phyloP scores from a whole-genome alignment of 2,113 vertebrate genomes.

The Dicentrarchus labrax region DNA sequence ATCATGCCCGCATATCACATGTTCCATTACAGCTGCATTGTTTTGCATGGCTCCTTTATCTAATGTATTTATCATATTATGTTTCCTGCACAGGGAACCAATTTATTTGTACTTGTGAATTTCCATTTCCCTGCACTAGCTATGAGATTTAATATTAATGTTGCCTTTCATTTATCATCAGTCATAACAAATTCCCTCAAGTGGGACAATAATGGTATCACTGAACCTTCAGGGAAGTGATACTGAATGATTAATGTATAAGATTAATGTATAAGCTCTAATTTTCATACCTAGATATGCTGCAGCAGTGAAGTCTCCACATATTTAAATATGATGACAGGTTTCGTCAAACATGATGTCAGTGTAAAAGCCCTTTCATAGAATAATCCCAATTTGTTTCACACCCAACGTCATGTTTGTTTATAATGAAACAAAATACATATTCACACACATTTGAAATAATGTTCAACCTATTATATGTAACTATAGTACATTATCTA shows the following conservation, averaged over 20 bases:
- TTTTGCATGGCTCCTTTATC: neutral
- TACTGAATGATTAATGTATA: no score
- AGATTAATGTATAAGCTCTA: neutral
- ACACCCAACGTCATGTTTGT: neutral
- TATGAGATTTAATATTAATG: no score
- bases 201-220: neutral
- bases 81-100: neutral
- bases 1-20: neutral
- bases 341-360: no score
- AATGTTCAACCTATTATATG: neutral
- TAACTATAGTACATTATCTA: no score
- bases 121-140: no score
- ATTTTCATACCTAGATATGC: neutral
- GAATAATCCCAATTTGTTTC: neutral
- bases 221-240: no score
- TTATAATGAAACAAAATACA: neutral
- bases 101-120: no score
- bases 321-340: neutral
- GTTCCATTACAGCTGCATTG: neutral
- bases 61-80: neutral
- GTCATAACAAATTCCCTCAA: no score
- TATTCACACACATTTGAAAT: neutral
- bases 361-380: neutral
- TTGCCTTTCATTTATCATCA: no score
- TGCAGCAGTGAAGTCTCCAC: neutral